A percentile compares a stretch with the other conserved stretches of the same genome.
These are phyloP conservation scores for Macrophya alboannulata DNA, from an alignment of 2,888 invertebrate species.

Conservation along the genomic window DNA sequence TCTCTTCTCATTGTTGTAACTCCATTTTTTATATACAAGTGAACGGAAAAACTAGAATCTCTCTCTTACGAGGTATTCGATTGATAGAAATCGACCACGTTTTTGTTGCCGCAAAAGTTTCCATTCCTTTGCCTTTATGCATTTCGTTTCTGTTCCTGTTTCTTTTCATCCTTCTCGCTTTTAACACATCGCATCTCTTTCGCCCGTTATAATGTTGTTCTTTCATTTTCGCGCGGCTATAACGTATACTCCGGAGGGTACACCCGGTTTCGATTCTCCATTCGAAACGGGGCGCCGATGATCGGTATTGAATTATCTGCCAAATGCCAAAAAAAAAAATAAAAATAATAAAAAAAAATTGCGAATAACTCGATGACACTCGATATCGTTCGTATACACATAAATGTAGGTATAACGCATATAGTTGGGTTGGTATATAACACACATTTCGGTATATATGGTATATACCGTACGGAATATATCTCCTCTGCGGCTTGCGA, in stretches of 20 bases:
- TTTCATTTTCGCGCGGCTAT: conserved; percentile 32
- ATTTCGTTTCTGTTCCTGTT: background rate
- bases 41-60: background rate
- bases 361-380: conserved; percentile 55
- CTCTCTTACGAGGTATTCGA: conserved; percentile 19
- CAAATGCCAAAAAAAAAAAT: too few relatives aligned
- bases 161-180: background rate
- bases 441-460: background rate
- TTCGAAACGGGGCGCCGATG: too few relatives aligned
- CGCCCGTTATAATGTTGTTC: background rate
- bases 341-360: too few relatives aligned
- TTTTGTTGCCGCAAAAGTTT: conserved; percentile 56
- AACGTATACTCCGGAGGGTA: too few relatives aligned
- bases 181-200: background rate
- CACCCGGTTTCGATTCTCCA: too few relatives aligned
- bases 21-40: background rate
- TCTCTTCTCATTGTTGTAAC: conserved; percentile 40
- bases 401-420: background rate
- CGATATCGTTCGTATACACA: conserved; percentile 36
- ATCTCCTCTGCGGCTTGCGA: conserved; percentile 35
- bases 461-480: background rate
- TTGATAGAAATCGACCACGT: conserved; percentile 56
- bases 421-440: conserved; percentile 24
- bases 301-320: too few relatives aligned
- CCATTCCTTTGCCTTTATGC: background rate